Evolutionary conservation across 2,888 invertebrate species (phyloP).

Genomic region (Diplazon laetatorius): DNA sequence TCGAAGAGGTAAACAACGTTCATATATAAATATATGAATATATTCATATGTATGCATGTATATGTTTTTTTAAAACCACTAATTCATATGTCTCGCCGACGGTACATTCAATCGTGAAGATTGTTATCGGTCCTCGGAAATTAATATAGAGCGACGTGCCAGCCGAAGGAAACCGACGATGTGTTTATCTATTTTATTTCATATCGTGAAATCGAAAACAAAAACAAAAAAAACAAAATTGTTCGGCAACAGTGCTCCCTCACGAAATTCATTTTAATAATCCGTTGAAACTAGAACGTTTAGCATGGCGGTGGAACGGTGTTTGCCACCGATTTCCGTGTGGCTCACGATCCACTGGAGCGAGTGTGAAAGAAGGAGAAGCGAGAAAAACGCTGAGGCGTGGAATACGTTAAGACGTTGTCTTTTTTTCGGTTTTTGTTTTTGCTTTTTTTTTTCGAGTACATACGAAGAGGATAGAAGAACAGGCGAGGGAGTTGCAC

Average conservation of each 20-base stretch:
- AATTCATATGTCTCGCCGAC: conserved; percentile 61
- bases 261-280: conserved; percentile 43
- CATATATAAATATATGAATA: conserved; percentile 8
- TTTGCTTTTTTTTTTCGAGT: conserved; percentile 39
- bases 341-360: no score
- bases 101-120: conserved; percentile 63
- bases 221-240: not conserved
- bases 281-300: conserved; percentile 1
- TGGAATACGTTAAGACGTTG: no score
- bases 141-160: conserved; percentile 56
- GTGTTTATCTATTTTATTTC: conserved; percentile 15
- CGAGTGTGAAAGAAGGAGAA: conserved; percentile 47
- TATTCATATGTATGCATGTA: conserved; percentile 5
- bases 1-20: conserved; percentile 25
- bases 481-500: no score
- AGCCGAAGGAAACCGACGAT: conserved; percentile 23
- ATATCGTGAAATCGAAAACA: not conserved
- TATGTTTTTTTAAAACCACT: conserved; percentile 27
- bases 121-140: conserved; percentile 54
- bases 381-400: conserved; percentile 47
- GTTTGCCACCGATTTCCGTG: no score
- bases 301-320: not conserved
- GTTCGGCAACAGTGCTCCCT: not conserved
- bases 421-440: no score
- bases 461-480: not conserved